A percentile compares a stretch with the other conserved stretches of the same genome.
Evolutionary conservation across 2,888 invertebrate species (phyloP).

Genomic region (Priocnemis perturbator): DNA sequence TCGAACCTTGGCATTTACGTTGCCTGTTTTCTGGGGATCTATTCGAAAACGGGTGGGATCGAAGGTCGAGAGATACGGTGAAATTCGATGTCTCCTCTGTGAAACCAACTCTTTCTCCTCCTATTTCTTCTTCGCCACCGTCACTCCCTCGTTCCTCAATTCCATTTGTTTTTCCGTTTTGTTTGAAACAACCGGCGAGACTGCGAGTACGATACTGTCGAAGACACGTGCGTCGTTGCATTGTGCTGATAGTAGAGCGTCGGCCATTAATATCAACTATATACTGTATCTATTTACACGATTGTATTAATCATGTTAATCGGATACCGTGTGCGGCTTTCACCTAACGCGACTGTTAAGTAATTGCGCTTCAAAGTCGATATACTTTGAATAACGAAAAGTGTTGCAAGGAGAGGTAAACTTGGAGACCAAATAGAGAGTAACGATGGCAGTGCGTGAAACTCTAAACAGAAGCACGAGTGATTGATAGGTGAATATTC

Average conservation of each 20-base stretch:
- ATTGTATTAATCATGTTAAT: background rate
- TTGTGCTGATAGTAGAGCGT: too few species aligned
- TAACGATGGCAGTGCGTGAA: background rate
- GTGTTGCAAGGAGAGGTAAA: too few species aligned
- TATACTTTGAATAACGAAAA: too few species aligned
- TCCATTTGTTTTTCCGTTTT: background rate
- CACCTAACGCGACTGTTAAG: too few species aligned
- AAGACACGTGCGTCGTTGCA: background rate
- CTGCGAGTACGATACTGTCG: background rate
- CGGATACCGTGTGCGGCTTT: background rate
- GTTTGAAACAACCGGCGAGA: constrained; percentile 6
- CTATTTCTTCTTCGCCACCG: background rate
- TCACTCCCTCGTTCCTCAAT: background rate
- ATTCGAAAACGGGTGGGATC: constrained; percentile 34
- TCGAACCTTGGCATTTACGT: constrained; percentile 46
- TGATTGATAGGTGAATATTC: background rate
- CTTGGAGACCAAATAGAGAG: background rate
- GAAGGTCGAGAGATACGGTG: constrained; percentile 51
- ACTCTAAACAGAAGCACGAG: background rate
- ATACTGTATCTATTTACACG: too few species aligned
- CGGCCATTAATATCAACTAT: too few species aligned
- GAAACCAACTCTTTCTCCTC: constrained; percentile 19
- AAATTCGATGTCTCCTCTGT: constrained; percentile 36
- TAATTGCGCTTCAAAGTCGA: too few species aligned
- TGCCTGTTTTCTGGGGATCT: constrained; percentile 31